These are phyloP conservation scores for Mesitornis unicolor DNA, from an alignment of 2,113 vertebrate genomes.

Conservation along the genomic window DNA sequence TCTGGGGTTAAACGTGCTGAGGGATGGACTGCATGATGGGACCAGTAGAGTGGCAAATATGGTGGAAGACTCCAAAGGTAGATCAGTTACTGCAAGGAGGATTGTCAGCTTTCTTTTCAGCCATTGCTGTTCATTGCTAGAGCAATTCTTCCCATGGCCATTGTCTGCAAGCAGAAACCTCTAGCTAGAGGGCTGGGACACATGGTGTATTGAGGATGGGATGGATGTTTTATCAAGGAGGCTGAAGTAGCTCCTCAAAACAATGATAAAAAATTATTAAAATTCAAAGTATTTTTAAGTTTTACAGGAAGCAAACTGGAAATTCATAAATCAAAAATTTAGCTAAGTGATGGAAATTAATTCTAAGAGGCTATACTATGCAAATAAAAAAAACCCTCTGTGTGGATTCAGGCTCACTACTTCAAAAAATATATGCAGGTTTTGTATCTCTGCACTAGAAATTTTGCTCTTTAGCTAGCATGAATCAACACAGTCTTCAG, in stretches of 20 bases:
- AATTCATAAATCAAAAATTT: not conserved
- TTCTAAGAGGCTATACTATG: not conserved
- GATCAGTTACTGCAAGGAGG: not conserved
- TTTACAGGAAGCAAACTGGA: not conserved
- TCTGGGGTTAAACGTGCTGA: not conserved
- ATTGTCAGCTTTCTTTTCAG: not conserved
- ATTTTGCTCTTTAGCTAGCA: not conserved
- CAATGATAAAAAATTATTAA: not conserved
- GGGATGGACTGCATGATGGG: not conserved
- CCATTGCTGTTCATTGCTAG: fast-evolving
- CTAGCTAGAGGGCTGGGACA: not conserved
- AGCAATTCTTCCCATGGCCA: not conserved
- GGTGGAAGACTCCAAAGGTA: not conserved
- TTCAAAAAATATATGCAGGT: not conserved
- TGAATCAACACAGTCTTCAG: not conserved
- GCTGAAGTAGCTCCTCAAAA: not conserved
- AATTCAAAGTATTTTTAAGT: not conserved
- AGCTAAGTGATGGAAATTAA: not conserved
- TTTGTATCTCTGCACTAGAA: not conserved
- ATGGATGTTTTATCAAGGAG: not conserved
- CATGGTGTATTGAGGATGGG: fast-evolving
- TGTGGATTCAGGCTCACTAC: not conserved
- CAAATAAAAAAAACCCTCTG: not conserved
- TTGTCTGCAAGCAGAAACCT: fast-evolving
- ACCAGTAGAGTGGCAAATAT: not conserved